Conservation (phyloP, 2,113 vertebrate genomes). For the Brachirus orientalis region DNA sequence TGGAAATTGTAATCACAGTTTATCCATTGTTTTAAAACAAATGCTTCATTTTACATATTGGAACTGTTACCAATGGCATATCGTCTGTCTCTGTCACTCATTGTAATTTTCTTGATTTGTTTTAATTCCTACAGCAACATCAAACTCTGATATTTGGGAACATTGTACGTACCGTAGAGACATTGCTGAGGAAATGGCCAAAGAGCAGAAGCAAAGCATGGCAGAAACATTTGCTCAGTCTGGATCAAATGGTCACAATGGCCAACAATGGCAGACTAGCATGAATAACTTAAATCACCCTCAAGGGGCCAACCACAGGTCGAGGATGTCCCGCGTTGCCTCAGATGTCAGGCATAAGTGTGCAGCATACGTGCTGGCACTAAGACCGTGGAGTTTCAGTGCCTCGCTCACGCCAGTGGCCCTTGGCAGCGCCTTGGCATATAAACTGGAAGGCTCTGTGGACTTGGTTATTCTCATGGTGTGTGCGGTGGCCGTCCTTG, state of each 20-base stretch:
- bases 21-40: too few species aligned
- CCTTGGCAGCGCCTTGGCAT: constrained; percentile 92
- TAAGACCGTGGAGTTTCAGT: constrained; percentile 97
- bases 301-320: constrained; percentile 29
- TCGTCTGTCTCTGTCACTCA: neutral
- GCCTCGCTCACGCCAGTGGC: constrained; percentile 94
- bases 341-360: constrained; percentile 86
- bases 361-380: constrained; percentile 91
- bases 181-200: constrained; percentile 64
- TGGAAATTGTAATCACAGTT: too few species aligned
- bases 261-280: constrained; percentile 63
- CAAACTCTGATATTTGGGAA: constrained; percentile 30
- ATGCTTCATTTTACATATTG: too few species aligned
- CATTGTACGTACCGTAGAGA: constrained; percentile 20
- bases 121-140: constrained; percentile 37
- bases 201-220: constrained; percentile 64
- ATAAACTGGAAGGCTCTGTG: constrained; percentile 88
- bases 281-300: constrained; percentile 41
- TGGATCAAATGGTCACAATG: constrained; percentile 77
- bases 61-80: too few species aligned
- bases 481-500: constrained; percentile 90
- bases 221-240: constrained; percentile 69
- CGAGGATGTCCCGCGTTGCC: constrained; percentile 68
- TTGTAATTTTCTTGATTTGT: neutral
- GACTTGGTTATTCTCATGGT: constrained; percentile 89